These are phyloP conservation scores for Epicampocera succincta DNA, from an alignment of 2,888 invertebrate genomes.

Conservation along the genomic window DNA sequence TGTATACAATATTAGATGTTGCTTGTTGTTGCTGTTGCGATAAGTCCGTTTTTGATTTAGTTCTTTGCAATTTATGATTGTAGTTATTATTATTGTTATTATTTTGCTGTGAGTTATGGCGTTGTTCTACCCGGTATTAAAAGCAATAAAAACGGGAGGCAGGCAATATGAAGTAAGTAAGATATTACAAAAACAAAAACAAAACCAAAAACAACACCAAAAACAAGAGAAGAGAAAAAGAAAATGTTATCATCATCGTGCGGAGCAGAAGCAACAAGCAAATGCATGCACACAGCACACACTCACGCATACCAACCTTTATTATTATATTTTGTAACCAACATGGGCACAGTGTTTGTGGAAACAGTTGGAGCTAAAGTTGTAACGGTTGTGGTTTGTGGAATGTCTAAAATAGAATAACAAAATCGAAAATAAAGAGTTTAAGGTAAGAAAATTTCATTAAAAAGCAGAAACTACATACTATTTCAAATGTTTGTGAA, in stretches of 20 bases:
- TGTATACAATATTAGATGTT: conserved; percentile 78
- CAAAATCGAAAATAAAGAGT: conserved; percentile 50
- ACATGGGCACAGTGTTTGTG: conserved; percentile 79
- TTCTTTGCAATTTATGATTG: conserved; percentile 77
- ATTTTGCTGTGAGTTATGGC: conserved; percentile 67
- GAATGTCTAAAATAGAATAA: conserved; percentile 77
- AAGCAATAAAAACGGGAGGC: conserved; percentile 11
- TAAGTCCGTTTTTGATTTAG: conserved; percentile 75
- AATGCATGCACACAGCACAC: background rate
- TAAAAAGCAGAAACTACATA: too few relatives aligned
- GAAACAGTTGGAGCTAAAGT: conserved; percentile 80
- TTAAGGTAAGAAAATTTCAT: conserved; percentile 3
- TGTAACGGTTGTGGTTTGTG: conserved; percentile 81
- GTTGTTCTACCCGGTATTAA: conserved; percentile 67
- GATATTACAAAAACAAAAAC: conserved; percentile 5
- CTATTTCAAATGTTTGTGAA: too few relatives aligned
- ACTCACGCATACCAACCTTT: conserved; percentile 77
- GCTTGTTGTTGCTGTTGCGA: conserved; percentile 71
- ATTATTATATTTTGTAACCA: conserved; percentile 79
- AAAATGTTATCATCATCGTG: conserved; percentile 24
- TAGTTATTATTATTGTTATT: conserved; percentile 67
- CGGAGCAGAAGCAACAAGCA: conserved; percentile 5
- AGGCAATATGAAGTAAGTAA: too few relatives aligned
- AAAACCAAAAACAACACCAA: too few relatives aligned
- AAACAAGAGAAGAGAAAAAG: conserved; percentile 21